These are phyloP conservation scores for Nomada goodeniana DNA, from an alignment of 2,888 invertebrate species.

Conservation along the genomic window DNA sequence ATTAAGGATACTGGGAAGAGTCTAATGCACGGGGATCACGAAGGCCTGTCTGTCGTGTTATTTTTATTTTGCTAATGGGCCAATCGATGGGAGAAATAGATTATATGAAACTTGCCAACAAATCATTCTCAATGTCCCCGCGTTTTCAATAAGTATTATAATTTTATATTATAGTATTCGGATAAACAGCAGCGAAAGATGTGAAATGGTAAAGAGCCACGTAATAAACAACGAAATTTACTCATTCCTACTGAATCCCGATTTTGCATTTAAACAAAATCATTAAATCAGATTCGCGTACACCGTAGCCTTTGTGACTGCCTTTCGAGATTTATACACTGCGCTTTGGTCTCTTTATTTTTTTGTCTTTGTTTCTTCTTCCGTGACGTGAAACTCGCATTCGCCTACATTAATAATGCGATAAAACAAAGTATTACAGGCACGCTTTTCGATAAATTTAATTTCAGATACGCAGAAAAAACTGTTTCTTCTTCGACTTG, in stretches of 20 bases:
- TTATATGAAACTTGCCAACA: too few species aligned
- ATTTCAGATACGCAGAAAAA: neutral
- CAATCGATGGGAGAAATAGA: too few species aligned
- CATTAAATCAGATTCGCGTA: constrained; percentile 9
- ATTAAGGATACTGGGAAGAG: too few species aligned
- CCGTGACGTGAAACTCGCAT: neutral
- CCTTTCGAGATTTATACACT: neutral
- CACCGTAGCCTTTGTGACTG: neutral
- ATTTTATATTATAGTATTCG: too few species aligned
- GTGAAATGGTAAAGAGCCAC: neutral
- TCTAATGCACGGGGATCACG: too few species aligned
- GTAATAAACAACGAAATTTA: constrained; percentile 17
- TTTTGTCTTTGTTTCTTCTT: neutral
- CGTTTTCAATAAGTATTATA: neutral
- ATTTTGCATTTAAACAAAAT: neutral
- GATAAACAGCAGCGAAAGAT: neutral
- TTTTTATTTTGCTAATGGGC: too few species aligned
- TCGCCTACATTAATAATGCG: too few species aligned
- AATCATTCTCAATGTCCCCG: too few species aligned
- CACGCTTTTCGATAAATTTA: too few species aligned
- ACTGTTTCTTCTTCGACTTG: neutral
- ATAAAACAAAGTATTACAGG: too few species aligned
- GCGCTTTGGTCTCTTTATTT: neutral
- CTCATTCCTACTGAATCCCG: neutral
- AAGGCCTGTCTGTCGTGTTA: too few species aligned